Base-by-base conservation (phyloP, 2,888 invertebrate genomes). In the Andrena hattorfiana region DNA sequence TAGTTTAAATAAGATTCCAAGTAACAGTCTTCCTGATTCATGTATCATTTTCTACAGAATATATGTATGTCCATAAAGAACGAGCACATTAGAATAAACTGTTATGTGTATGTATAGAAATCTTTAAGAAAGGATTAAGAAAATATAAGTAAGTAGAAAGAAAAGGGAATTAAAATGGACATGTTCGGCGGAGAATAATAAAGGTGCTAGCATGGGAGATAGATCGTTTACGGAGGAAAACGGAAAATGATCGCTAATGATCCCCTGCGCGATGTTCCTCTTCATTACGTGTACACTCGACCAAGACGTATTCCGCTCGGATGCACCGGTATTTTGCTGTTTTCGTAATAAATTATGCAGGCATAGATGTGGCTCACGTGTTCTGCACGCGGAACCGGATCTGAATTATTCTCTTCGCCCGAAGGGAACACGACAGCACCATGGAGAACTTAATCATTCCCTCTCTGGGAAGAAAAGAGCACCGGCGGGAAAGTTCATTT, bases 361-460 rank as follows among this genome's bases (percentile, higher is more conserved):
- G 82, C 83, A 73, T 81, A 30, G 60, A 80, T 66, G 72, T 66
- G 56, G 48, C 62, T 73, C 76, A 77, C 78, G 72, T 81, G 84
- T 83, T 77, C 76, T 67, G 51, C 73, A 78, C 82, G 81, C 87
- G 87, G 89, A 90, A 90, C 89, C 88, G 90, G 90, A 90, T 90
- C 86, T 83, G 74, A 79, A 76, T 85, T 83, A 75, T 83, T 72
- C 83, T 72, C 77, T 51, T 85, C 78, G 80, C 56, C 76, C 81
- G 78, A 74, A 73, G 81, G 74, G 77, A 84, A 81, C 75, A 23
- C 69, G 79, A 72, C 75, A 77, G 66, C 26, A 42, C 16, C 64
- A 48, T n/a, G 26, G 16, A 48, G 59, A 67, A 72, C 79, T 82
- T 71, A 79, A 85, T 85, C 83, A 78, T 82, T 69, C 83, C 42